Base-by-base conservation (phyloP, 2,797 vertebrate genomes). In the Tauraco hartlaubi region DNA sequence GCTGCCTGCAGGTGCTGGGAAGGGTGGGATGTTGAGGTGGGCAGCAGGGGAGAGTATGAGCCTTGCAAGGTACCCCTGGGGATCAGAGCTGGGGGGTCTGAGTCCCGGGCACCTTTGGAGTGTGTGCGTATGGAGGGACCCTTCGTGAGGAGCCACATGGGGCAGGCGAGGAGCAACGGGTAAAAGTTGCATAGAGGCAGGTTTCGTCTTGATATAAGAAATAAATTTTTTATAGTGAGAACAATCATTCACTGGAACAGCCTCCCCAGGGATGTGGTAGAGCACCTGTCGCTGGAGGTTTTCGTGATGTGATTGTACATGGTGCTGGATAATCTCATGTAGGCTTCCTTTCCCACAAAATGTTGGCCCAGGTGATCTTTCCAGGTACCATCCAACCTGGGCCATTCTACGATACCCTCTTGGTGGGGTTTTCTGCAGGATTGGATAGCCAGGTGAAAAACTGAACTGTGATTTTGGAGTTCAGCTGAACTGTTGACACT, bases 211-310 rank as follows among this genome's bases (percentile, higher is more conserved):
- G 46, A 5, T 9, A 2, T 2, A 33, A 37, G 37, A 51, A 43
- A 18, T 3, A 6, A 9, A 3, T 19, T 6, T 22, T 35, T 62
- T 22, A 5, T 3, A 7, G 21, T 9, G 41, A 28, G 15, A 58
- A 6, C n/a, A 19, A 0, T 4, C n/a, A 1, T 11, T 31, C 23
- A 1, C 7, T 4, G 11, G 28, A 12, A 12, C 29, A 5, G 2
- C 17, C 18, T 16, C 17, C 21, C 46, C 25, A 0, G 15, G 11
- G 33, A 2, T 4, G 25, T 4, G 54, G 23, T 7, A 18, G 39
- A 33, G 77, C 2, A 9, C 33, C 54, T 14, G 14, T 8, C 6
- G 0, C 4, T 2, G 17, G 33, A 10, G 33, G 25, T 5, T 25
- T 48, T 33, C 10, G 1, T 5, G 28, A 2, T 1, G 9, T 4